Evolutionary conservation across 2,888 invertebrate species (phyloP).

Genomic region (Catocala sponsa): DNA sequence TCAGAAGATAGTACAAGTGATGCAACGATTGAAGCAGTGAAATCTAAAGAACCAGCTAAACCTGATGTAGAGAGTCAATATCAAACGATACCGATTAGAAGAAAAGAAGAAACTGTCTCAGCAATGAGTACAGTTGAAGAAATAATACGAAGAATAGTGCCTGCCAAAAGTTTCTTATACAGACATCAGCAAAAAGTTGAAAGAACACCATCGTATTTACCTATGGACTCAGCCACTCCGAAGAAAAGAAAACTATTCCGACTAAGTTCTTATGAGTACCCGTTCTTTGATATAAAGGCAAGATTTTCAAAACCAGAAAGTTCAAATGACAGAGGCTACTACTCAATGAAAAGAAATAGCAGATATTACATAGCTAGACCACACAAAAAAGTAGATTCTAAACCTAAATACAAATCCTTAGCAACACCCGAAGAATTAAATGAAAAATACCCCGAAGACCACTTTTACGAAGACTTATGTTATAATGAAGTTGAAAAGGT

Average conservation of each 20-base stretch:
- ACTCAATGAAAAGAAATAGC: slow-evolving; percentile 74
- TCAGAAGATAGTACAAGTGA: slow-evolving; percentile 42
- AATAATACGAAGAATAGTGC: slow-evolving; percentile 73
- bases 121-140: slow-evolving; percentile 74
- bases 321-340: slow-evolving; percentile 76
- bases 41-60: slow-evolving; percentile 22
- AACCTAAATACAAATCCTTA: slow-evolving; percentile 74
- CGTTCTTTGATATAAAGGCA: slow-evolving; percentile 72
- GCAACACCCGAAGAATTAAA: slow-evolving; percentile 66
- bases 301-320: slow-evolving; percentile 70
- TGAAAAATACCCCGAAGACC: slow-evolving; percentile 73
- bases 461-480: slow-evolving; percentile 81
- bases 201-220: slow-evolving; percentile 74
- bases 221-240: slow-evolving; percentile 73
- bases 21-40: slow-evolving; percentile 27
- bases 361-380: slow-evolving; percentile 66
- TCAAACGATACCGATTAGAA: slow-evolving; percentile 70
- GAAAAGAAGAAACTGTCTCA: slow-evolving; percentile 47
- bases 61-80: slow-evolving; percentile 68
- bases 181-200: slow-evolving; percentile 72
- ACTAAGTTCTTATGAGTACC: slow-evolving; percentile 80
- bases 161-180: slow-evolving; percentile 82
- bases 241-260: slow-evolving; percentile 74
- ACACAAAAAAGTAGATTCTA: slow-evolving; percentile 65
- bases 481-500: slow-evolving; percentile 69